phyloP scores from a whole-genome alignment of 2,797 vertebrate genomes.

The Spea hammondii region DNA sequence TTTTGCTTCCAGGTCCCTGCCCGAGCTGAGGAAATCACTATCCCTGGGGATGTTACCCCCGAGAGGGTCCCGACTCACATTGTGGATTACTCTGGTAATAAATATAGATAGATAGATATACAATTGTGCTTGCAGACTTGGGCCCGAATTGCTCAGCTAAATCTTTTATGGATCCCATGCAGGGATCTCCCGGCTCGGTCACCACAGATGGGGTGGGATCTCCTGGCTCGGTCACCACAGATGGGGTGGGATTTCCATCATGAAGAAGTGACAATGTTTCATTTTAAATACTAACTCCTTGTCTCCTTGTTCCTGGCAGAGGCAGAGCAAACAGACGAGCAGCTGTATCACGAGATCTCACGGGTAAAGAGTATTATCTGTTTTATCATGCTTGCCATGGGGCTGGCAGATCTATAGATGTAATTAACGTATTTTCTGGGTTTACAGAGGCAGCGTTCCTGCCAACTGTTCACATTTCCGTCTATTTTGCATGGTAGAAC shows the following conservation, averaged over 20 bases:
- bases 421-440: too few relatives aligned
- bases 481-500: too few relatives aligned
- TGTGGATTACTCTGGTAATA: conserved; percentile 93
- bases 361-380: conserved; percentile 71
- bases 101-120: background rate
- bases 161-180: too few relatives aligned
- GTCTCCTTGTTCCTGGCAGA: conserved; percentile 65
- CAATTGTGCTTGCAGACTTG: background rate
- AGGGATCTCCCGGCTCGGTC: too few relatives aligned
- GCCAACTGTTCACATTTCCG: too few relatives aligned
- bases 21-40: conserved; percentile 95
- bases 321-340: conserved; percentile 92
- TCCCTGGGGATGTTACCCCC: conserved; percentile 95
- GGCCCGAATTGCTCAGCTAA: too few relatives aligned
- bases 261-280: too few relatives aligned
- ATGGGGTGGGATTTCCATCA: too few relatives aligned
- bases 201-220: too few relatives aligned
- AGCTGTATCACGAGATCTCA: conserved; percentile 93
- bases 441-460: too few relatives aligned
- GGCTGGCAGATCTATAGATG: too few relatives aligned
- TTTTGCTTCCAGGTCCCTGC: conserved; percentile 79
- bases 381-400: too few relatives aligned
- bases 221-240: background rate
- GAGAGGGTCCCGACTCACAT: conserved; percentile 97
- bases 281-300: background rate